Evolutionary conservation across 1,140 invertebrate species (phyloP).

Genomic region (Drosophila ambigua): DNA sequence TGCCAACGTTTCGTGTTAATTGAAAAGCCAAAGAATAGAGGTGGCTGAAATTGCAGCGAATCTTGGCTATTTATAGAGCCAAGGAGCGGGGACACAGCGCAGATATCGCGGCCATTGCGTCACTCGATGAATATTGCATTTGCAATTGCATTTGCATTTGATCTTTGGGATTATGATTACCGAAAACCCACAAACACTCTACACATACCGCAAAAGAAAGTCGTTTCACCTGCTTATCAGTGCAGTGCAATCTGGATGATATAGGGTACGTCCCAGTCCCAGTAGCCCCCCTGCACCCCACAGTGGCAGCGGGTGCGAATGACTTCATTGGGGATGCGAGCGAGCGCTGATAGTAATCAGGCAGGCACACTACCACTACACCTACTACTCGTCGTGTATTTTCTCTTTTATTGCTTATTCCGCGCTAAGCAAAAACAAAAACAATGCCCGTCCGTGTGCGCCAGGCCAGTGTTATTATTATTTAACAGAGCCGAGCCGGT

Average conservation of each 20-base stretch:
- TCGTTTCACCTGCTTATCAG: slow-evolving; percentile 44
- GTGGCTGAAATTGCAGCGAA: slow-evolving; percentile 59
- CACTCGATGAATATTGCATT: slow-evolving; percentile 13
- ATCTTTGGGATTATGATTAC: slow-evolving; percentile 1
- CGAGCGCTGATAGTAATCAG: slow-evolving; percentile 38
- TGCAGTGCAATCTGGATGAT: slow-evolving; percentile 10
- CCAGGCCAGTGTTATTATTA: slow-evolving; percentile 50
- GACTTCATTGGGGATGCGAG: slow-evolving; percentile 38
- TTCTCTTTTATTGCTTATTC: slow-evolving; percentile 16
- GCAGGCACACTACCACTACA: slow-evolving; percentile 5
- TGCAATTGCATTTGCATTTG: no score
- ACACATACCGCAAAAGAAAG: background rate
- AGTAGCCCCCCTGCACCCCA: no score
- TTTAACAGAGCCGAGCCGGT: slow-evolving; percentile 63
- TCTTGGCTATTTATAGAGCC: slow-evolving; percentile 63
- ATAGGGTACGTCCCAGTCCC: background rate
- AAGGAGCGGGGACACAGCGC: slow-evolving; percentile 1
- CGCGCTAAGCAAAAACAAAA: slow-evolving; percentile 33
- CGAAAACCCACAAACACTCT: background rate
- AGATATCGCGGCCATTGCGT: slow-evolving; percentile 30
- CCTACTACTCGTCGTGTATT: slow-evolving; percentile 14
- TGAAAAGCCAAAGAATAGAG: slow-evolving; percentile 53
- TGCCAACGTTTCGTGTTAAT: slow-evolving; percentile 60
- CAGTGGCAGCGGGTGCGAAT: slow-evolving; percentile 19
- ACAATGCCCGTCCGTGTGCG: background rate